Conservation (phyloP, 2,113 vertebrate species). For the Oreotrochilus melanogaster region DNA sequence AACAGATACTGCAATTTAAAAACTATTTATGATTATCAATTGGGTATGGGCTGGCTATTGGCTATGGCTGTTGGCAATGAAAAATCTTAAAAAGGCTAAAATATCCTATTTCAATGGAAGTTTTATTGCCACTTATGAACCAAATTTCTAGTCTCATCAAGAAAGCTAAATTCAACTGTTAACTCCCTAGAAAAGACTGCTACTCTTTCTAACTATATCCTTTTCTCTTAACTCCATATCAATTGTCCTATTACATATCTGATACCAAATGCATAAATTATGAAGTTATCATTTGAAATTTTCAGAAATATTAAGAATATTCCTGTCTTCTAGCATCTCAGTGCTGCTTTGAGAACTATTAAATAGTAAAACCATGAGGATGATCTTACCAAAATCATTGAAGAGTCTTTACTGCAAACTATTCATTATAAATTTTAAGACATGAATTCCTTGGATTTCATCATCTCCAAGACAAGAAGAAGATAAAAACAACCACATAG, state of each 20-base stretch:
- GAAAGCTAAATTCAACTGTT: background rate
- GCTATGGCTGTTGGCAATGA: background rate
- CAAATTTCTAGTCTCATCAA: background rate
- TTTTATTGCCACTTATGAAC: background rate
- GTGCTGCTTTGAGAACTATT: background rate
- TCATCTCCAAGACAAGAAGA: background rate
- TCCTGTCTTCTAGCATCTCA: background rate
- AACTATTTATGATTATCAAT: background rate
- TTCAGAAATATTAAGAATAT: background rate
- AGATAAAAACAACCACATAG: background rate
- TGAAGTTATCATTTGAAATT: background rate
- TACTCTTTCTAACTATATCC: background rate
- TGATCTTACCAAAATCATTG: background rate
- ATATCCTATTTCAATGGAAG: background rate
- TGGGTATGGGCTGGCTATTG: background rate
- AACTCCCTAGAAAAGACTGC: background rate
- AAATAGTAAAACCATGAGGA: background rate
- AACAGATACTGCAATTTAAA: background rate
- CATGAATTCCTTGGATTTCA: background rate
- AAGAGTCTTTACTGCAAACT: background rate
- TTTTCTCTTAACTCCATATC: background rate
- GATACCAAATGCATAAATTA: background rate
- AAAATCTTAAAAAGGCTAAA: background rate
- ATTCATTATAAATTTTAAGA: background rate
- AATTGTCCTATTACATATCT: background rate